phyloP scores from a whole-genome alignment of 1,140 invertebrate species.

The Bombus waltoni region DNA sequence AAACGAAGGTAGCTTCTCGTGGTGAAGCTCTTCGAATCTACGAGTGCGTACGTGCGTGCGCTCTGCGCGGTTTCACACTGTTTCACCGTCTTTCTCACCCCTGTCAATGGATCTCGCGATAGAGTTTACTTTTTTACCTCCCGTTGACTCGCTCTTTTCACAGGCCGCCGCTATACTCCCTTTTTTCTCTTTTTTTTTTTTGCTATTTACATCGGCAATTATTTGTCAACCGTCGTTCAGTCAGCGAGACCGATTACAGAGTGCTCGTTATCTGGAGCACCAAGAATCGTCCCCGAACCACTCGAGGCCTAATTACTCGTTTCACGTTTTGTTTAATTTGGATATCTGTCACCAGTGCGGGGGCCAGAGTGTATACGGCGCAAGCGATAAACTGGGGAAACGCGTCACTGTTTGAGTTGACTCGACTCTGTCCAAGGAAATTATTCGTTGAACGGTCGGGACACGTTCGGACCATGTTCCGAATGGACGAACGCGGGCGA shows the following conservation, averaged over 20 bases:
- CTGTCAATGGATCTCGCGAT: not conserved
- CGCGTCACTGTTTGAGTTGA: not conserved
- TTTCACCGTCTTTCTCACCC: not conserved
- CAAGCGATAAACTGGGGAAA: not conserved
- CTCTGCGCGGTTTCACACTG: not conserved
- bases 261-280: conserved; percentile 18
- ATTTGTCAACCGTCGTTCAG: conserved; percentile 19
- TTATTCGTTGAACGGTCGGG: conserved; percentile 39
- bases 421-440: conserved; percentile 51
- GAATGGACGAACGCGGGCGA: conserved; percentile 37
- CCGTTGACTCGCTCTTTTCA: conserved; percentile 23
- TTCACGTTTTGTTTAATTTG: not conserved
- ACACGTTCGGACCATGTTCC: conserved; percentile 21
- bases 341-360: not conserved
- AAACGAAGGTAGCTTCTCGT: conserved; percentile 46
- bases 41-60: conserved; percentile 17
- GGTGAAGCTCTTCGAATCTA: conserved; percentile 15
- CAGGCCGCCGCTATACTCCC: not conserved
- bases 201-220: conserved; percentile 38
- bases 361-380: not conserved
- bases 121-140: conserved; percentile 11
- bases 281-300: not conserved
- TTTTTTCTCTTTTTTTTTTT: not conserved
- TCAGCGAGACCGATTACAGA: not conserved
- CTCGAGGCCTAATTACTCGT: conserved; percentile 30